These are phyloP conservation scores for Mustelus asterias DNA, from an alignment of 2,113 vertebrate species.

Conservation along the genomic window DNA sequence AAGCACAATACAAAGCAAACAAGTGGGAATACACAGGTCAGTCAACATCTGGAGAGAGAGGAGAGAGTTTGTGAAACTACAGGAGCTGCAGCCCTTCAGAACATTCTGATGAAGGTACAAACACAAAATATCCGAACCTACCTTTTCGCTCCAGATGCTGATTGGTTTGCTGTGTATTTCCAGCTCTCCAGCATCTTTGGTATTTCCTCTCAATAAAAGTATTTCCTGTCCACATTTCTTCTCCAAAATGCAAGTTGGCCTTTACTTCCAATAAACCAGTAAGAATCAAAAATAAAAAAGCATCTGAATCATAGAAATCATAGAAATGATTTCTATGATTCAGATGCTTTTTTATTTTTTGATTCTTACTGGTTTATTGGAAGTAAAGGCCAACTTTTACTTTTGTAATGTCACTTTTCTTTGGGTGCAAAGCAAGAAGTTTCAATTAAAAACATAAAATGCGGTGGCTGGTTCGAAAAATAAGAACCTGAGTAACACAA, in stretches of 20 bases:
- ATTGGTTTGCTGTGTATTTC: not conserved
- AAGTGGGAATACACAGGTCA: not conserved
- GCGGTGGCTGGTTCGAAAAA: not conserved
- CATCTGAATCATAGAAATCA: too few relatives aligned
- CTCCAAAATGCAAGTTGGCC: not conserved
- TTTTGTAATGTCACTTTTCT: not conserved
- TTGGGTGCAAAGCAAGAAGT: not conserved
- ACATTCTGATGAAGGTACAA: not conserved
- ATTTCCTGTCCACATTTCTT: not conserved
- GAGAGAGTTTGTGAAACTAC: not conserved
- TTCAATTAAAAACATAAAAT: not conserved
- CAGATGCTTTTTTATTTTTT: not conserved
- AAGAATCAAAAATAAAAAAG: not conserved
- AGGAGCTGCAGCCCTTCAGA: not conserved
- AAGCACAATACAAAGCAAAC: not conserved
- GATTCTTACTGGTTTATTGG: not conserved
- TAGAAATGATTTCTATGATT: too few relatives aligned
- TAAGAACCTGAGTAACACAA: not conserved
- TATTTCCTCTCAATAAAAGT: not conserved
- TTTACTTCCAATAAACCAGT: not conserved
- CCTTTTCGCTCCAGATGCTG: not conserved
- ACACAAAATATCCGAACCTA: not conserved
- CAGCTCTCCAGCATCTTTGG: not conserved
- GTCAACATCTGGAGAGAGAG: not conserved
- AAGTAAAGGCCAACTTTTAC: not conserved